A percentile compares a stretch with the other conserved stretches of the same genome.
These are phyloP conservation scores for Molossus alvarezi DNA, from an alignment of 2,797 vertebrate genomes.

Conservation along the genomic window DNA sequence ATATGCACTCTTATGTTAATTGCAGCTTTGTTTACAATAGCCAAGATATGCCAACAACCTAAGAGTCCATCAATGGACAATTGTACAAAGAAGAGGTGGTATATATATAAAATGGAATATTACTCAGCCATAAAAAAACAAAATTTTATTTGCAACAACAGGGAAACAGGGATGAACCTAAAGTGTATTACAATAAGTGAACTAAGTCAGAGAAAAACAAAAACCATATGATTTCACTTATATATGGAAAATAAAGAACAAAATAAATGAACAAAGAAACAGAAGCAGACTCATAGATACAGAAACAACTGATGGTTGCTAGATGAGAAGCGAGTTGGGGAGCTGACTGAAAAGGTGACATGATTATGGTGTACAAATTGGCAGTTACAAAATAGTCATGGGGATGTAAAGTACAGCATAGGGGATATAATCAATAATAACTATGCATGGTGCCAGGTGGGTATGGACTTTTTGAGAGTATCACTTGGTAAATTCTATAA, in stretches of 20 bases:
- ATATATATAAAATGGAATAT: neutral
- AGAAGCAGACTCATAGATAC: neutral
- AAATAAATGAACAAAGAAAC: neutral
- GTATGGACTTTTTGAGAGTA: neutral
- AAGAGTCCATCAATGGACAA: neutral
- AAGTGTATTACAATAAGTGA: neutral
- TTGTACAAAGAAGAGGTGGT: neutral
- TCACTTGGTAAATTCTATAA: neutral
- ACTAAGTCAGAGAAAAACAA: neutral
- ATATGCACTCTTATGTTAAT: neutral
- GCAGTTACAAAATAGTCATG: neutral
- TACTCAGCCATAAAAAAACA: neutral
- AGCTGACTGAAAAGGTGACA: neutral
- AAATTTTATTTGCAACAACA: neutral
- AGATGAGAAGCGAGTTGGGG: neutral
- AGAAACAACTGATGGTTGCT: neutral
- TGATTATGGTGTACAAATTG: neutral
- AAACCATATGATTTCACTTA: neutral
- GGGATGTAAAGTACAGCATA: neutral
- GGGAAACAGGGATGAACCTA: neutral
- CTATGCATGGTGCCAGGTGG: neutral
- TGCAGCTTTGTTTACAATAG: neutral
- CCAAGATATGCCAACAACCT: neutral
- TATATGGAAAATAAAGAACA: neutral
- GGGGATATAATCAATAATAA: neutral